phyloP scores from a whole-genome alignment of 2,113 vertebrate genomes.

The Neogobius melanostomus region DNA sequence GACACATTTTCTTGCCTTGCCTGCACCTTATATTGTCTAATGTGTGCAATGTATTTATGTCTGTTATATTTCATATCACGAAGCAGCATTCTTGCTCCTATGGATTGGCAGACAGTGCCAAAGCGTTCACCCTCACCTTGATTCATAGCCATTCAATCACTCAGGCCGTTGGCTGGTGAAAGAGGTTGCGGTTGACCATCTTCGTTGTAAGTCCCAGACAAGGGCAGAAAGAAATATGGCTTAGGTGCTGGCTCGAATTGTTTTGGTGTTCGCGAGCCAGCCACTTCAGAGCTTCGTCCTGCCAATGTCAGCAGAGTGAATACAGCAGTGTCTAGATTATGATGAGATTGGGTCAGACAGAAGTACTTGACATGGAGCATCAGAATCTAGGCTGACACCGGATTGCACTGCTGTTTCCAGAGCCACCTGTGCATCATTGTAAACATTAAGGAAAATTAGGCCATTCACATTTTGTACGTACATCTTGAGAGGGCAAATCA shows the following conservation, averaged over 20 bases:
- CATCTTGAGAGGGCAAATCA: no score
- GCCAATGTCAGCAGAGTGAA: constrained; percentile 1
- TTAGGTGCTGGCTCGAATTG: background rate
- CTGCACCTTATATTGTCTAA: background rate
- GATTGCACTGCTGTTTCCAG: background rate
- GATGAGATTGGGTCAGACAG: background rate
- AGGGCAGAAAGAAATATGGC: background rate
- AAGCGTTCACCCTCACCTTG: constrained; percentile 4
- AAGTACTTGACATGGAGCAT: background rate
- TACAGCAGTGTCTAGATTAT: background rate
- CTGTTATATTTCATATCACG: background rate
- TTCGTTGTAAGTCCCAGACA: constrained; percentile 1
- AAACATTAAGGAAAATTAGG: background rate
- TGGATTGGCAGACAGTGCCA: background rate
- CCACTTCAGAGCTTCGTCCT: background rate
- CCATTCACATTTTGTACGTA: no score
- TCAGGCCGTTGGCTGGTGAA: background rate
- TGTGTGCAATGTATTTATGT: background rate
- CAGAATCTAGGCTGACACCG: no score
- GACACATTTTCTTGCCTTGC: background rate
- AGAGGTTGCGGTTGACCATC: background rate
- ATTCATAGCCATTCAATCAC: background rate
- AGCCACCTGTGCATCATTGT: background rate
- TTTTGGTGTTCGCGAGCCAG: background rate
- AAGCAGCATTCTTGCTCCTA: background rate